phyloP scores from a whole-genome alignment of 2,888 invertebrate genomes.

The Dryomyza anilis region DNA sequence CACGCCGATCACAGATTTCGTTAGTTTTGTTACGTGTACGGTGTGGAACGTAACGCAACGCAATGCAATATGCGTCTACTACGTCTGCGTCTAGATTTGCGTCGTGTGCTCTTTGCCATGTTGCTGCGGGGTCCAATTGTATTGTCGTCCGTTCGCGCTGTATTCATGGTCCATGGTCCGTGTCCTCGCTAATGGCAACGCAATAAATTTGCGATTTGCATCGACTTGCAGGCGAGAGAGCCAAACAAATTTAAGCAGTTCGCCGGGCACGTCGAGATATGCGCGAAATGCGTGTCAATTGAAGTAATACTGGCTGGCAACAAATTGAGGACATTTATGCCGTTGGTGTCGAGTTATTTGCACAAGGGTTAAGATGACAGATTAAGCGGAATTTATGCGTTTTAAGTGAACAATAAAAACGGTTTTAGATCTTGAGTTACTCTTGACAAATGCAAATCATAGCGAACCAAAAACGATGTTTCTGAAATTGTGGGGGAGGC shows the following conservation, averaged over 20 bases:
- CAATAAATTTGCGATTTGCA: conserved; percentile 24
- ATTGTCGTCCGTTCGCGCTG: background rate
- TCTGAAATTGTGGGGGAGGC: too few relatives aligned
- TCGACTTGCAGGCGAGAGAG: background rate
- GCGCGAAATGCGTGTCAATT: conserved; percentile 14
- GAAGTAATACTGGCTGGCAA: conserved; percentile 6
- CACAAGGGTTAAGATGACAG: conserved; percentile 14
- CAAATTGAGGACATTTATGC: conserved; percentile 12
- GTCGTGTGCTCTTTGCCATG: background rate
- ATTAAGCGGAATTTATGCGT: conserved; percentile 17
- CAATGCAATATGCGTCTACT: background rate
- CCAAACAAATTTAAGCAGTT: conserved; percentile 15
- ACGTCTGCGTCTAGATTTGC: background rate
- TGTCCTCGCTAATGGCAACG: conserved; percentile 5
- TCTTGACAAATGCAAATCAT: too few relatives aligned
- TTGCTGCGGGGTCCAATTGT: background rate
- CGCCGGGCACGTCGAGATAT: background rate
- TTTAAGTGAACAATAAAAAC: conserved; percentile 7
- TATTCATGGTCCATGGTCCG: background rate
- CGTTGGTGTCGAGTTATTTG: background rate
- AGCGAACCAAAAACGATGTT: too few relatives aligned
- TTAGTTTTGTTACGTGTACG: too few relatives aligned
- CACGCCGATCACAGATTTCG: background rate
- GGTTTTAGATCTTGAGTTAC: too few relatives aligned
- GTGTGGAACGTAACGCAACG: background rate